phyloP scores from a whole-genome alignment of 2,797 vertebrate species.

The Neosilurus hyrtlii region DNA sequence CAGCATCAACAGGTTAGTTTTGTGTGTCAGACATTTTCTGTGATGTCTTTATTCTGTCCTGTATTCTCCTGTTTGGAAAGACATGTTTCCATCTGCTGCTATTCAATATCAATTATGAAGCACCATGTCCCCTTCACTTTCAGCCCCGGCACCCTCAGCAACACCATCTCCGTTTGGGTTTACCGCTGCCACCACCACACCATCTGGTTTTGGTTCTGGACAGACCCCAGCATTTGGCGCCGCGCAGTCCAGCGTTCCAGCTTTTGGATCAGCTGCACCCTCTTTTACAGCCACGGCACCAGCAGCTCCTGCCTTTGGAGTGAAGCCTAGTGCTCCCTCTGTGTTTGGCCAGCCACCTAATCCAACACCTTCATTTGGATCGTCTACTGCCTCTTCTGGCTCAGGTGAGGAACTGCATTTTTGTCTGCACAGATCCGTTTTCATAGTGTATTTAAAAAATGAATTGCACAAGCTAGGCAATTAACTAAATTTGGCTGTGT shows the following conservation, averaged over 20 bases:
- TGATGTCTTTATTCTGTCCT: not conserved
- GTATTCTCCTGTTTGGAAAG: not conserved
- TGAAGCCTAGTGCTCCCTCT: conserved; percentile 74
- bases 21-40: not conserved
- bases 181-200: conserved; percentile 68
- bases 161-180: conserved; percentile 82
- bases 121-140: not conserved
- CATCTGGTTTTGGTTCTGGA: conserved; percentile 73
- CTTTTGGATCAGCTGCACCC: conserved; percentile 79
- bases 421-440: not conserved
- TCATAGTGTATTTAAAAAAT: not conserved
- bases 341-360: conserved; percentile 84
- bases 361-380: conserved; percentile 80
- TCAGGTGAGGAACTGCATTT: conserved; percentile 60
- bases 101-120: not conserved
- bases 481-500: not conserved
- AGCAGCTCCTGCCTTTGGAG: conserved; percentile 81
- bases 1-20: conserved; percentile 80
- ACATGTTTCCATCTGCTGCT: not conserved
- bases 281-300: conserved; percentile 75
- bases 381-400: conserved; percentile 62
- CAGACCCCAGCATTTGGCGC: conserved; percentile 80
- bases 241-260: conserved; percentile 68
- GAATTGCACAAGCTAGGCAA: not conserved
- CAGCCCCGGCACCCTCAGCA: conserved; percentile 61